phyloP scores from a whole-genome alignment of 2,888 invertebrate species.

The Atrina japonica region DNA sequence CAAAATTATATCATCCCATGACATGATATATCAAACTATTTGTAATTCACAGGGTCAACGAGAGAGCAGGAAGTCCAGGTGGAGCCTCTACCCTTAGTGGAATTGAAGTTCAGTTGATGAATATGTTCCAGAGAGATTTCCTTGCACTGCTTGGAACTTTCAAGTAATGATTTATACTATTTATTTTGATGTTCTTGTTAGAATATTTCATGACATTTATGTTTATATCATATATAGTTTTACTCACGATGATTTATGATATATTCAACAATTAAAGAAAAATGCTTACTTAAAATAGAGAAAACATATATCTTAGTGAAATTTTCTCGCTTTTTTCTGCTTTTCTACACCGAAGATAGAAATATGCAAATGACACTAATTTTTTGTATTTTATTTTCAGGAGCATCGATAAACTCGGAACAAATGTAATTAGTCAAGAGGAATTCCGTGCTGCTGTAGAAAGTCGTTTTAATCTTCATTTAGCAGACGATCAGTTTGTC shows the following conservation, averaged over 20 bases:
- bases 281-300: no score
- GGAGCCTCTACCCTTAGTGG: conserved; percentile 65
- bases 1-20: no score
- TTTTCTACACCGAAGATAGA: no score
- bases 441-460: conserved; percentile 80
- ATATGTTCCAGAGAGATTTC: conserved; percentile 80
- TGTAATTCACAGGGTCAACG: conserved; percentile 73
- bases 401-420: conserved; percentile 78
- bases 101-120: conserved; percentile 77
- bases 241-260: no score
- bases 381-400: no score
- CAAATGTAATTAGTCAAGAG: conserved; percentile 75
- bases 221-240: no score
- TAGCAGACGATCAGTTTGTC: conserved; percentile 77
- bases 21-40: no score
- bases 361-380: no score
- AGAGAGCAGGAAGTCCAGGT: conserved; percentile 51
- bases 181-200: not conserved
- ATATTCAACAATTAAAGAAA: no score
- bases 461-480: conserved; percentile 75
- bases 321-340: no score
- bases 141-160: conserved; percentile 77
- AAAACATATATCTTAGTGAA: no score
- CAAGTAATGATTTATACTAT: conserved; percentile 70
- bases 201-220: no score